Evolutionary conservation across 2,113 vertebrate species (phyloP).

Genomic region (Heterotis niloticus): DNA sequence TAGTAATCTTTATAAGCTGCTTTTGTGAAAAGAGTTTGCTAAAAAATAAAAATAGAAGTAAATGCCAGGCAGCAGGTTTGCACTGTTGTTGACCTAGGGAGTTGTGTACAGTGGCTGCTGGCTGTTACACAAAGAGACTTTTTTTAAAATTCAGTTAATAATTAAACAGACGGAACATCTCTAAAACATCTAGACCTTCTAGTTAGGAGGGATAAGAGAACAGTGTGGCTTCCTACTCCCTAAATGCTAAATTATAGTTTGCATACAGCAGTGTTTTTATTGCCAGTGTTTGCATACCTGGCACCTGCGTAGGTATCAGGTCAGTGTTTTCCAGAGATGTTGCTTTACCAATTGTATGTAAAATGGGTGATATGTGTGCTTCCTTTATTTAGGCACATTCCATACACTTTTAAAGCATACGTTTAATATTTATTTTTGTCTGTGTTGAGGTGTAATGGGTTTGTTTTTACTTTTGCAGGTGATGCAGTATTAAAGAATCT

Average conservation of each 20-base stretch:
- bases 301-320: too few species aligned
- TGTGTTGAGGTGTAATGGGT: too few species aligned
- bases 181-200: neutral
- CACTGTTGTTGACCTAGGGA: neutral
- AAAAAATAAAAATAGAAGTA: too few species aligned
- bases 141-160: slow-evolving; percentile 20
- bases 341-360: too few species aligned
- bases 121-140: neutral
- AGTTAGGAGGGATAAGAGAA: neutral
- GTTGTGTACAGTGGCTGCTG: neutral
- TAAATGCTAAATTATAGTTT: neutral
- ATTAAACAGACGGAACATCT: slow-evolving; percentile 1
- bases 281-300: neutral
- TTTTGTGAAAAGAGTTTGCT: too few species aligned
- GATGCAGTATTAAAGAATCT: slow-evolving; percentile 83
- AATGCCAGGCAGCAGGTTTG: neutral
- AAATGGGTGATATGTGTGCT: too few species aligned
- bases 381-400: too few species aligned
- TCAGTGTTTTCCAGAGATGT: too few species aligned
- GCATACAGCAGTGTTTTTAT: neutral
- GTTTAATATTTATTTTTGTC: too few species aligned
- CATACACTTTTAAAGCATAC: too few species aligned
- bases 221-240: neutral
- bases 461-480: slow-evolving; percentile 61
- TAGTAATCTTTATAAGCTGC: too few species aligned